These are phyloP conservation scores for Sanderia malayensis DNA, from an alignment of 30 jellyfish, hydroid and myxozoan species.

Conservation along the genomic window DNA sequence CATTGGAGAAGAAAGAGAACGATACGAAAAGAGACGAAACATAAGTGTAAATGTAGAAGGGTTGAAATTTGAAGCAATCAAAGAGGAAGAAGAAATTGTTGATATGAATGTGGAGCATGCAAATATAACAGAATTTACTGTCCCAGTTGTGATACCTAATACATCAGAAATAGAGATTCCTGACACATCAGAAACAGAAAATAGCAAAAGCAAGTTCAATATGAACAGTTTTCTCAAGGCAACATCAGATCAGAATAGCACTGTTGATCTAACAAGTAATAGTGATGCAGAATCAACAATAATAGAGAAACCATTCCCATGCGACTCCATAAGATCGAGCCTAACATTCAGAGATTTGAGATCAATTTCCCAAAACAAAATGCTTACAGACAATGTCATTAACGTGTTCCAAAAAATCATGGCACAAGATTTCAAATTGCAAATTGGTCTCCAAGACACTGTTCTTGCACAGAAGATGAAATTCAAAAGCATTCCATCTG, in stretches of 20 bases:
- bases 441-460: constrained; percentile 29
- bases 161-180: no score
- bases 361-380: constrained; percentile 3
- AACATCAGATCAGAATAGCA: not conserved
- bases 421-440: not conserved
- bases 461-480: constrained; percentile 1
- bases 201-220: not conserved
- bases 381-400: constrained; percentile 16
- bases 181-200: not conserved
- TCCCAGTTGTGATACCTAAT: not conserved
- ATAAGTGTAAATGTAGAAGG: not conserved
- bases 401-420: constrained; percentile 21
- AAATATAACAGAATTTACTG: not conserved
- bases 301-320: not conserved
- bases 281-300: not conserved
- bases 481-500: constrained; percentile 1
- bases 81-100: not conserved
- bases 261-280: not conserved
- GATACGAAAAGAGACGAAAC: not conserved
- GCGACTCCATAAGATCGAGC: not conserved
- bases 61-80: not conserved
- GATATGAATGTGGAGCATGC: not conserved
- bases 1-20: not conserved
- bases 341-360: constrained; percentile 2
- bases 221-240: not conserved